Evolutionary conservation across 2,113 vertebrate species (phyloP).

Genomic region (Miniopterus natalensis): DNA sequence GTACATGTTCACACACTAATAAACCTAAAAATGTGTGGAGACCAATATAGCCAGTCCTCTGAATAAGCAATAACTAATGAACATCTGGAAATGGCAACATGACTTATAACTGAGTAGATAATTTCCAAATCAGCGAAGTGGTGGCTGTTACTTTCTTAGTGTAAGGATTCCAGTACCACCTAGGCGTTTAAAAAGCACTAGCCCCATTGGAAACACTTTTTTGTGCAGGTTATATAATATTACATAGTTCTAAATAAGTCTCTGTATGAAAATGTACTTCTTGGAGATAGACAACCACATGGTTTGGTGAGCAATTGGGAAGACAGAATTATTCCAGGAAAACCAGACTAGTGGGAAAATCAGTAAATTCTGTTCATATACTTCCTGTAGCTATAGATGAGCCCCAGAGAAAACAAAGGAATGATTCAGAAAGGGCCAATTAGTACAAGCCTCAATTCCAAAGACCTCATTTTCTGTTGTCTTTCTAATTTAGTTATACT

Average conservation of each 20-base stretch:
- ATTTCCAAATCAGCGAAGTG: constrained; percentile 73
- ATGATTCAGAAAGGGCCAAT: not conserved
- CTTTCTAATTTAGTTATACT: constrained; percentile 16
- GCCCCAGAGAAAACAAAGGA: not conserved
- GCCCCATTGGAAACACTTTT: not conserved
- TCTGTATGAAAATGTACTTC: not conserved
- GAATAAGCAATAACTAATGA: constrained; percentile 83
- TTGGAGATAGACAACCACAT: not conserved
- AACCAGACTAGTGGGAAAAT: not conserved
- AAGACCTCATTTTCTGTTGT: not conserved
- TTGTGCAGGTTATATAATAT: not conserved
- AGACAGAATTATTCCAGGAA: not conserved
- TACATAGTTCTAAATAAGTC: not conserved
- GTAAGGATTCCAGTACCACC: constrained; percentile 13
- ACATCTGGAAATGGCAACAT: constrained; percentile 77
- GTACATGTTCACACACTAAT: constrained; percentile 80
- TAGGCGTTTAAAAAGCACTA: constrained; percentile 60
- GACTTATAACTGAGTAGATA: constrained; percentile 72
- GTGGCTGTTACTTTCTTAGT: constrained; percentile 53
- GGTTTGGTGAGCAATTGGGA: not conserved
- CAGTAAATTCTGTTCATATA: not conserved
- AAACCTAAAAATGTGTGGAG: constrained; percentile 79
- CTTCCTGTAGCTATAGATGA: not conserved
- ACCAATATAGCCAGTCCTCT: constrained; percentile 79
- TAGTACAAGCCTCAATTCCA: not conserved